Base-by-base conservation (phyloP, 2,888 invertebrate species). In the Drosophila fulvimacula region DNA sequence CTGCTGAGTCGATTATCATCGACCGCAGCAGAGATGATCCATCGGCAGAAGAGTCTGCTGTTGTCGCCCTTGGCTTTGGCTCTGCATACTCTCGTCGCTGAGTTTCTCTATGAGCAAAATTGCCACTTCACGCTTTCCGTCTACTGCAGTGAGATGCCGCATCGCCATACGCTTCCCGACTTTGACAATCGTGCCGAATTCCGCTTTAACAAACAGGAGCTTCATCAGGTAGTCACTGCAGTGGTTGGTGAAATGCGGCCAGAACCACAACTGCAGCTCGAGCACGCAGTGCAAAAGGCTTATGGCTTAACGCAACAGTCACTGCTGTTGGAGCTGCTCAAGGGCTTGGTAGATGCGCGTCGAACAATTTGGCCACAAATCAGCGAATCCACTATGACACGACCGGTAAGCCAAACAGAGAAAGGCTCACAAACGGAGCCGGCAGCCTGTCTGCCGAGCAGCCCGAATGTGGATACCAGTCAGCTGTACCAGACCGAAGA, bases 101-200 rank as follows among this genome's bases (percentile, higher is more conserved):
- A 93, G 67, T 93, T 92, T 60, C 86, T 93, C 4, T 91, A 92
- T 62, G 87, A 88, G 7, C 91, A 92, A 67, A 91, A 92, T 64
- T 92, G 91, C 52, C 92, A 92, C 60, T 92, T 91, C 42, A 83
- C 92, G 10, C 73, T 93, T 10, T 92, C 93, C 1, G 92, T 92
- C 11, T 92, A 91, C 79, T 91, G 91, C 67, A 91, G 91, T 3
- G 93, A 93, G 79, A 87, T 91, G 30, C 92, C 92, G 4, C 90
- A 89, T 61, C 90, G 90, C 3, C 89, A 91, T n/a, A 80, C 85
- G 7, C 39, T 92, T 60, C 92, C 92, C 1, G 87, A 91, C 63
- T 92, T 92, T 64, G 90, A 91, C 58, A 57, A 62, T n/a, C 73
- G 72, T 2, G 51, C 66, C 0, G 70, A 80, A 36, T 93, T 91